Conservation (phyloP, 2,113 vertebrate species). For the Pteruthius melanotis region DNA sequence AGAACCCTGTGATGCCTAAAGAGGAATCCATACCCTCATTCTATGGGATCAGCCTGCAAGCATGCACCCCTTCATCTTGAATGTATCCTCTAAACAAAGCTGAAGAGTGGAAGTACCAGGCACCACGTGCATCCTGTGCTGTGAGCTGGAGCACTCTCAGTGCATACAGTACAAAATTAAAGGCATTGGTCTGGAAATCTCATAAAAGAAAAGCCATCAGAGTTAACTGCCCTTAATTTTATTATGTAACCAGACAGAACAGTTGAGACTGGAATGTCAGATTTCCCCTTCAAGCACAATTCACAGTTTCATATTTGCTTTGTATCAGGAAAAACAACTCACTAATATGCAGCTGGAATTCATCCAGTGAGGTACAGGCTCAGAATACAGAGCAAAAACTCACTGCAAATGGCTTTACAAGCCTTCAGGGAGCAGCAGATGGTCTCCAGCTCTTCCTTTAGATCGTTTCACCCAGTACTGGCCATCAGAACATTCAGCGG, state of each 20-base stretch:
- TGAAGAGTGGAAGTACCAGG: not conserved
- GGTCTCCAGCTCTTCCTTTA: not conserved
- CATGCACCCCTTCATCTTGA: not conserved
- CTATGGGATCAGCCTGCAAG: not conserved
- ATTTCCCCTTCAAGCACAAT: not conserved
- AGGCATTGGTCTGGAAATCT: constrained; percentile 23
- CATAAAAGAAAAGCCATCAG: constrained; percentile 18
- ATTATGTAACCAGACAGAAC: constrained; percentile 59
- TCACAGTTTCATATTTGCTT: constrained; percentile 51
- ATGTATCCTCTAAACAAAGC: not conserved
- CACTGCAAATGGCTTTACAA: not conserved
- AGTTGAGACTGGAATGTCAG: constrained; percentile 60
- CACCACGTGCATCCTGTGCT: not conserved
- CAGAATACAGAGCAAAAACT: constrained; percentile 28
- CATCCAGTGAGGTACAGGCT: constrained; percentile 16
- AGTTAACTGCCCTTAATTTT: constrained; percentile 59
- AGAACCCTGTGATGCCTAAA: not conserved
- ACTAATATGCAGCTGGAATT: constrained; percentile 2
- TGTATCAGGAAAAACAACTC: constrained; percentile 25
- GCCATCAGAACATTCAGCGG: not conserved
- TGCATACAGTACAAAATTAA: not conserved
- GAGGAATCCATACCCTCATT: not conserved
- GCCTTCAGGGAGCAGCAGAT: not conserved
- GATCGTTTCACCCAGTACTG: not conserved
- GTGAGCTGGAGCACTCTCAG: not conserved